Conservation (phyloP, 2,797 vertebrate genomes). For the Stomatorhinus walkeri region DNA sequence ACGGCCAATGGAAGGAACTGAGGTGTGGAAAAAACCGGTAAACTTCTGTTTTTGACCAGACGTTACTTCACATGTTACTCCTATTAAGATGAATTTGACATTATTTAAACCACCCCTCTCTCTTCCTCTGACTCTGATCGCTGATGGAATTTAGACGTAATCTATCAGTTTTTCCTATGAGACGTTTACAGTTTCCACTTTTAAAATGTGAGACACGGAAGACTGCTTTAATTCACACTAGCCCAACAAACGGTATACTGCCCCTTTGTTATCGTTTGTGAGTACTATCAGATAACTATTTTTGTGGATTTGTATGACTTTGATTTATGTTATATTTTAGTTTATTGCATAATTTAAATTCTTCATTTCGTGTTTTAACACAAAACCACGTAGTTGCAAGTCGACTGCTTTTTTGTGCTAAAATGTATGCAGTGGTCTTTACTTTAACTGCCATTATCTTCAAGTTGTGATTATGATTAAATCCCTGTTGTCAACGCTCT, state of each 20-base stretch:
- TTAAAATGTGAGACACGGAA: neutral
- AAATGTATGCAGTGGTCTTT: neutral
- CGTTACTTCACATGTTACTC: neutral
- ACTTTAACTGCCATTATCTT: neutral
- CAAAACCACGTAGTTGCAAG: neutral
- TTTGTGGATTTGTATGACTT: neutral
- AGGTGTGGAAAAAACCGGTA: neutral
- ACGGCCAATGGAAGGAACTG: neutral
- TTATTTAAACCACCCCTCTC: neutral
- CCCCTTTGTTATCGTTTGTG: neutral
- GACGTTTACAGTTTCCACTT: neutral
- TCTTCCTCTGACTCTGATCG: neutral
- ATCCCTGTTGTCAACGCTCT: neutral
- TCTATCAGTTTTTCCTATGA: neutral
- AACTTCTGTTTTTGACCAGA: neutral
- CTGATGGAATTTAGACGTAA: neutral
- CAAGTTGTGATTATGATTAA: neutral
- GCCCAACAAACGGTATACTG: neutral
- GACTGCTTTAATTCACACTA: neutral
- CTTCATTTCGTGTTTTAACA: neutral
- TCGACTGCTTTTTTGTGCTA: neutral
- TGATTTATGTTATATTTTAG: neutral
- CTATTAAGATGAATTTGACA: neutral
- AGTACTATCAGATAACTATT: neutral
- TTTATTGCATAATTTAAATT: neutral